Conservation (phyloP, 2,797 vertebrate genomes). For the Eulemur rubriventer region DNA sequence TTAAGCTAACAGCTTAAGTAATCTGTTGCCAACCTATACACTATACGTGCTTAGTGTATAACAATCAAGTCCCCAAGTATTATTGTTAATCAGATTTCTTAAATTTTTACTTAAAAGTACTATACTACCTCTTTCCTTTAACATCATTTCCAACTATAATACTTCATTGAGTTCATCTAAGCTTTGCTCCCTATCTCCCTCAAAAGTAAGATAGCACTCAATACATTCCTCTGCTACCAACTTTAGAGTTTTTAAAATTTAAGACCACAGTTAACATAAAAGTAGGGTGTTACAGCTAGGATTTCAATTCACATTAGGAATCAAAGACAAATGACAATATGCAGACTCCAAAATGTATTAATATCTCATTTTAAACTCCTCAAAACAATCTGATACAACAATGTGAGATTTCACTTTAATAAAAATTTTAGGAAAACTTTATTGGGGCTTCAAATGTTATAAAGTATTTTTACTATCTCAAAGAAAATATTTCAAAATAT, state of each 20-base stretch:
- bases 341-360: constrained; percentile 6
- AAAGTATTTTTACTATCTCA: constrained; percentile 26
- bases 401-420: background rate
- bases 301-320: constrained; percentile 48
- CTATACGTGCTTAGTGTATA: background rate
- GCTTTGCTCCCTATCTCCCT: background rate
- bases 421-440: constrained; percentile 29
- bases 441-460: background rate
- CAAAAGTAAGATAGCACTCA: constrained; percentile 25
- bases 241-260: background rate
- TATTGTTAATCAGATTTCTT: constrained; percentile 11
- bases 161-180: background rate
- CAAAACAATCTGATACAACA: background rate
- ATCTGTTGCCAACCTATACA: background rate
- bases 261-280: constrained; percentile 39
- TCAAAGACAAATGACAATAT: constrained; percentile 31
- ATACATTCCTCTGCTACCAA: background rate
- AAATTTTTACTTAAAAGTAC: constrained; percentile 38
- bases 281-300: background rate
- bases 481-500: constrained; percentile 49
- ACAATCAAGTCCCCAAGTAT: background rate
- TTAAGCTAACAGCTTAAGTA: background rate
- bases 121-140: background rate
- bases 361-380: constrained; percentile 8
- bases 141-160: background rate